These are phyloP conservation scores for Melanchra persicariae DNA, from an alignment of 2,888 invertebrate species.

Conservation along the genomic window DNA sequence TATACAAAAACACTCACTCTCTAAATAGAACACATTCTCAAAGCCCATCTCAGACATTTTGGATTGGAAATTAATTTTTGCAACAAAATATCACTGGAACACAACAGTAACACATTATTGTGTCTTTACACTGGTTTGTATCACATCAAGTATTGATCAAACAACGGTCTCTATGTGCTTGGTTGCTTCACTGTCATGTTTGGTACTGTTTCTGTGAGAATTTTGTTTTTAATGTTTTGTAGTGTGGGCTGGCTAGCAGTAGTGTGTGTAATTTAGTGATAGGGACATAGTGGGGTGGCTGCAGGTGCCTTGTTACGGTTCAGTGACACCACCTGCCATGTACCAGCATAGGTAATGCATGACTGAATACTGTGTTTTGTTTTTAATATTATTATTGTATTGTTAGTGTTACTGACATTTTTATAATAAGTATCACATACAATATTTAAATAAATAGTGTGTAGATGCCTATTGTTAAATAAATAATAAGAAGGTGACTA, in stretches of 20 bases:
- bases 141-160: conserved; percentile 86
- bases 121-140: conserved; percentile 75
- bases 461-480: conserved; percentile 9
- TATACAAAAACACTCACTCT: conserved; percentile 87
- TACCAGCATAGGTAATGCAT: conserved; percentile 76
- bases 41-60: conserved; percentile 89
- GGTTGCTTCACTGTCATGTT: conserved; percentile 62
- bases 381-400: conserved; percentile 64
- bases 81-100: conserved; percentile 67
- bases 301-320: conserved; percentile 86
- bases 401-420: conserved; percentile 47
- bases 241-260: conserved; percentile 68
- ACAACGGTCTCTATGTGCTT: conserved; percentile 84
- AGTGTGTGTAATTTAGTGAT: conserved; percentile 76
- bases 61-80: conserved; percentile 66
- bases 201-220: conserved; percentile 67
- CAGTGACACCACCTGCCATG: conserved; percentile 85
- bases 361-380: conserved; percentile 76
- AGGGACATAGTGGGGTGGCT: conserved; percentile 78
- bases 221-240: conserved; percentile 71
- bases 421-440: conserved; percentile 21
- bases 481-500: not conserved
- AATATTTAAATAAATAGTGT: conserved; percentile 3
- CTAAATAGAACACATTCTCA: conserved; percentile 89
- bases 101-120: conserved; percentile 81